phyloP scores from a whole-genome alignment of 2,113 vertebrate species.

The Xiphorhynchus elegans region DNA sequence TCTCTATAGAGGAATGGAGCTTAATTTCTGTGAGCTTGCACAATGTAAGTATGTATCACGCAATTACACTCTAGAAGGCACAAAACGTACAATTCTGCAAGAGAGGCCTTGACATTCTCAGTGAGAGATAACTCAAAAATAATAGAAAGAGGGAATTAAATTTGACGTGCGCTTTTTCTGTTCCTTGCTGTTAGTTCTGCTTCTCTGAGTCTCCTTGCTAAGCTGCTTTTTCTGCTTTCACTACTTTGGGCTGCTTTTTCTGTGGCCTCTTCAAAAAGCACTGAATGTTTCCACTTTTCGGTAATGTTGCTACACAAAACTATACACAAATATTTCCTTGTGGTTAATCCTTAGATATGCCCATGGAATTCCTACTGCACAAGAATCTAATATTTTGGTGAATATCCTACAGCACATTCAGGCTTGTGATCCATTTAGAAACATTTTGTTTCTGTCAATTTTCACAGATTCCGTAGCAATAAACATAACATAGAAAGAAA shows the following conservation, averaged over 20 bases:
- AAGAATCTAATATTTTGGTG: background rate
- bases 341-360: background rate
- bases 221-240: background rate
- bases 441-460: background rate
- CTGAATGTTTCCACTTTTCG: background rate
- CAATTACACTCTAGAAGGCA: slow-evolving; percentile 9
- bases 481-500: background rate
- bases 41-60: background rate
- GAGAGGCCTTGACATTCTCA: background rate
- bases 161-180: background rate
- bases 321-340: background rate
- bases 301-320: background rate
- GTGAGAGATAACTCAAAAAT: slow-evolving; percentile 27
- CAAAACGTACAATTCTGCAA: background rate
- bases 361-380: background rate
- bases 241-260: background rate
- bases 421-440: background rate
- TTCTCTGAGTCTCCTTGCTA: background rate
- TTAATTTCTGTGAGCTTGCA: background rate
- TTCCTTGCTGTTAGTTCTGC: slow-evolving; percentile 45
- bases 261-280: background rate
- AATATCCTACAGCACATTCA: background rate
- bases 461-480: background rate
- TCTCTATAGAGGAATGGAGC: background rate
- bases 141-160: slow-evolving; percentile 43